Conservation (phyloP, 2,888 invertebrate species). For the Ariolimax columbianus region DNA sequence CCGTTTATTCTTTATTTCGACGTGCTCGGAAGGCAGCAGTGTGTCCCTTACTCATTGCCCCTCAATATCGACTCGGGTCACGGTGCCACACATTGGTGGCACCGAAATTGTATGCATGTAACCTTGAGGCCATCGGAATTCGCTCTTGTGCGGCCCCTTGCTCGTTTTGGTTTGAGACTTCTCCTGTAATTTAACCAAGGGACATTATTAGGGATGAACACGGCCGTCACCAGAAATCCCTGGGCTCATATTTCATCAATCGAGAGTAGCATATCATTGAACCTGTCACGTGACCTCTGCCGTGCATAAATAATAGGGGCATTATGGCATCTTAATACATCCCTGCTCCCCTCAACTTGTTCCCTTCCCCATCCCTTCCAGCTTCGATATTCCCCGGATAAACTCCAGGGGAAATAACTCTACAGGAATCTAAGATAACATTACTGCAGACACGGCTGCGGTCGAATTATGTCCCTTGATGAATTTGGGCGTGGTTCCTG, state of each 20-base stretch:
- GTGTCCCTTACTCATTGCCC: too few species aligned
- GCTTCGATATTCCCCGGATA: not conserved
- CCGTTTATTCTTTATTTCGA: too few species aligned
- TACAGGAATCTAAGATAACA: not conserved
- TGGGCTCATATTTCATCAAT: conserved; percentile 17
- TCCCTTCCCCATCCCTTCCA: not conserved
- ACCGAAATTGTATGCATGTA: too few species aligned
- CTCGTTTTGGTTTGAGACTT: too few species aligned
- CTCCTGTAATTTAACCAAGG: conserved; percentile 12
- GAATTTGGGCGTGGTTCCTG: conserved; percentile 9
- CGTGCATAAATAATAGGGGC: conserved; percentile 4
- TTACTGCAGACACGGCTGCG: not conserved
- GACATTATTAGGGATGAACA: not conserved
- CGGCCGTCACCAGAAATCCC: not conserved
- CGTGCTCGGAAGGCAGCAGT: too few species aligned
- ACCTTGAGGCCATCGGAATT: too few species aligned
- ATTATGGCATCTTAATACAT: not conserved
- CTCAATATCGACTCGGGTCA: too few species aligned
- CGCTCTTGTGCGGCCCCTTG: too few species aligned
- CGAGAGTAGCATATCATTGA: not conserved
- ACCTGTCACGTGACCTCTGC: conserved; percentile 1
- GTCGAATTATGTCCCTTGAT: not conserved
- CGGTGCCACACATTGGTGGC: too few species aligned
- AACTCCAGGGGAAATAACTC: not conserved
- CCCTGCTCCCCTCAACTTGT: not conserved